A percentile compares a stretch with the other conserved stretches of the same genome.
Conservation (phyloP, 2,888 invertebrate genomes). For the Clostera curtula region DNA sequence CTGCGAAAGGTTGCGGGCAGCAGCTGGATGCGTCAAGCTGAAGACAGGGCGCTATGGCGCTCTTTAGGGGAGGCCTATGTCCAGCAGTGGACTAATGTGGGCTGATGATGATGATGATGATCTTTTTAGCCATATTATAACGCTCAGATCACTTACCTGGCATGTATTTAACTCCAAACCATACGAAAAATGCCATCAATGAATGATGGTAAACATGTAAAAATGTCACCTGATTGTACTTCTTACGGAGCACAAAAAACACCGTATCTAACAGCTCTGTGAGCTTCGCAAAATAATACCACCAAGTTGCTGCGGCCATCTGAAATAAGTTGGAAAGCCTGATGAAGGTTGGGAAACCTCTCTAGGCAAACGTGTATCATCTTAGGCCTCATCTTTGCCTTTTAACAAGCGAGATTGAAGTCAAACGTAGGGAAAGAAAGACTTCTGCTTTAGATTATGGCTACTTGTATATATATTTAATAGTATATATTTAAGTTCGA, state of each 20-base stretch:
- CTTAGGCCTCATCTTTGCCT: too few species aligned
- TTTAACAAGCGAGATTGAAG: too few species aligned
- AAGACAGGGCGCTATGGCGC: too few species aligned
- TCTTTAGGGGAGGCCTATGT: too few species aligned
- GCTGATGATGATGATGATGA: too few species aligned
- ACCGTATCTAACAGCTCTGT: conserved; percentile 82
- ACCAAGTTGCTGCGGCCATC: conserved; percentile 16
- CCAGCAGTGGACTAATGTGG: too few species aligned
- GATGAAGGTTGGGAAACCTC: too few species aligned
- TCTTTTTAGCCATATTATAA: not conserved
- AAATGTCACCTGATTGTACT: conserved; percentile 82
- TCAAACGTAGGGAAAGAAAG: too few species aligned
- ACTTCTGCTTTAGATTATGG: not conserved
- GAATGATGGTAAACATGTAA: conserved; percentile 80
- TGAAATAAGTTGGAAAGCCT: too few species aligned
- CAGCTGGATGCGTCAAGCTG: too few species aligned
- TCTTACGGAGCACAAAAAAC: conserved; percentile 87
- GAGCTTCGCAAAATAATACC: conserved; percentile 80
- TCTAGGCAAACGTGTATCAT: too few species aligned
- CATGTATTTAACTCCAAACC: conserved; percentile 17
- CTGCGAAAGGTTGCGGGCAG: too few species aligned
- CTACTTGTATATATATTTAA: not conserved
- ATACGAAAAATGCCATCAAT: conserved; percentile 11
- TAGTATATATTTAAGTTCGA: not conserved
- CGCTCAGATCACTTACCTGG: conserved; percentile 12